A percentile compares a stretch with the other conserved stretches of the same genome.
These are phyloP conservation scores for Diploptera punctata DNA, from an alignment of 2,888 invertebrate genomes.

Conservation along the genomic window DNA sequence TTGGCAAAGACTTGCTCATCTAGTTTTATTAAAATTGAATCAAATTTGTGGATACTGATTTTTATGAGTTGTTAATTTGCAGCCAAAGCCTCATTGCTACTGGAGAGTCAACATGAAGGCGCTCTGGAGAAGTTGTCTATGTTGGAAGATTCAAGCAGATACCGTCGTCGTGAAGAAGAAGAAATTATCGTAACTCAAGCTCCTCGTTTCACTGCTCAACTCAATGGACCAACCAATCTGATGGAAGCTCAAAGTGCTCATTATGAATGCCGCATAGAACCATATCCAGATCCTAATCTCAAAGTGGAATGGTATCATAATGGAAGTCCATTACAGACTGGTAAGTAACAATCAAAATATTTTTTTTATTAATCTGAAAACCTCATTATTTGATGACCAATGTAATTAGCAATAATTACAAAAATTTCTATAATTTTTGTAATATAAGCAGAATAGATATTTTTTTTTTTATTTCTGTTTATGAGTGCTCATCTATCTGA, in stretches of 20 bases:
- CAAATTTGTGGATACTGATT: too few species aligned
- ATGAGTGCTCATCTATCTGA: too few species aligned
- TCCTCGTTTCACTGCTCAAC: conserved; percentile 83
- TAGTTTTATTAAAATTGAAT: too few species aligned
- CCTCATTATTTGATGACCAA: too few species aligned
- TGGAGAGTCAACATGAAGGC: conserved; percentile 89
- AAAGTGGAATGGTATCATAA: conserved; percentile 95
- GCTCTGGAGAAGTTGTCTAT: conserved; percentile 86
- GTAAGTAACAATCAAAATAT: conserved; percentile 54
- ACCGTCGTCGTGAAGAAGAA: conserved; percentile 76
- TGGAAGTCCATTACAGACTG: conserved; percentile 84
- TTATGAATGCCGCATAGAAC: conserved; percentile 92
- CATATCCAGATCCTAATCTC: conserved; percentile 87
- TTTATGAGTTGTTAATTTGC: conserved; percentile 41
- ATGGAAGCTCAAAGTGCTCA: conserved; percentile 90
- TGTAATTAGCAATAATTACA: background rate
- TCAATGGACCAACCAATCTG: conserved; percentile 85
- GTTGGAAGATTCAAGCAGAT: conserved; percentile 81
- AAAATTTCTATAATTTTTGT: background rate
- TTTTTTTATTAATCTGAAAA: too few species aligned
- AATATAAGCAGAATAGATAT: too few species aligned
- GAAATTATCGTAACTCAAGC: conserved; percentile 81
- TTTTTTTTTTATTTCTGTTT: too few species aligned
- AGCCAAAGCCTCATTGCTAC: conserved; percentile 87
- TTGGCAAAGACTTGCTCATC: too few species aligned